Evolutionary conservation across 1,140 invertebrate genomes (phyloP).

Genomic region (Daktulosphaira vitifoliae): DNA sequence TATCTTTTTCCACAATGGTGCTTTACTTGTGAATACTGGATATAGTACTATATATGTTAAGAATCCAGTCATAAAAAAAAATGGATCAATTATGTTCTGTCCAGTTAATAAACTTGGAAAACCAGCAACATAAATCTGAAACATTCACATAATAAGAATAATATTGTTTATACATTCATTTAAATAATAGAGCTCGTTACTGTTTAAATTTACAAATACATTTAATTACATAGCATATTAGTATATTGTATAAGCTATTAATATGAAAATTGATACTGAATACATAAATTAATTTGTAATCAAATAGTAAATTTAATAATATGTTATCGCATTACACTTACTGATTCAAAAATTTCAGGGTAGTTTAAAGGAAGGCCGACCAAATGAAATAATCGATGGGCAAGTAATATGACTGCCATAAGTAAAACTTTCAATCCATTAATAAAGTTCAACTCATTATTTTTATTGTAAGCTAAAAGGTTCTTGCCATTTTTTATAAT

Average conservation of each 20-base stretch:
- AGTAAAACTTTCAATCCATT: not conserved
- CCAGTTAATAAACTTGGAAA: too few relatives aligned
- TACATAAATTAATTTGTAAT: conserved; percentile 1
- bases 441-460: not conserved
- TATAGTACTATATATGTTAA: too few relatives aligned
- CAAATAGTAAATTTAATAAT: too few relatives aligned
- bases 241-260: too few relatives aligned
- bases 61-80: too few relatives aligned
- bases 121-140: too few relatives aligned
- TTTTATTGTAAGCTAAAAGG: not conserved
- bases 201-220: not conserved
- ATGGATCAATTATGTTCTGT: too few relatives aligned
- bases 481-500: not conserved
- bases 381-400: not conserved
- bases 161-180: not conserved
- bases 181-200: not conserved
- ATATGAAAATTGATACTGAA: not conserved
- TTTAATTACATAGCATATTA: not conserved
- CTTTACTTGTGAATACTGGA: too few relatives aligned
- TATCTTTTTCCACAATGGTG: too few relatives aligned
- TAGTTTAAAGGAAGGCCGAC: not conserved
- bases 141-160: too few relatives aligned
- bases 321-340: too few relatives aligned
- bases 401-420: not conserved
- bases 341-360: not conserved